Base-by-base conservation (phyloP, 2,888 invertebrate species). In the Sepioteuthis lessoniana region DNA sequence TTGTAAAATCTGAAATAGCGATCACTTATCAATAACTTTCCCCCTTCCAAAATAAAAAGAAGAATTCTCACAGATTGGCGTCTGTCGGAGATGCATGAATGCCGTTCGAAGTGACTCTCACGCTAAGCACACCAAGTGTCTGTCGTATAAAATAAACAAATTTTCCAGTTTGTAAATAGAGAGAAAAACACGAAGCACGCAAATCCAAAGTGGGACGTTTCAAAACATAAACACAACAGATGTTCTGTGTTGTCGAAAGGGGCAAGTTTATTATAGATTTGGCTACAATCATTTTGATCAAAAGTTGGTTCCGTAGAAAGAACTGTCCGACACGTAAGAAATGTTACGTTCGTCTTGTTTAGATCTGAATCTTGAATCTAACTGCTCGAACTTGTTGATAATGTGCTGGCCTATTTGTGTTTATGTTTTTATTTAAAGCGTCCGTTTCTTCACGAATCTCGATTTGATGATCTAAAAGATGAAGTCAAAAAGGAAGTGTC, bases 261-360 rank as follows among this genome's bases (percentile, higher is more conserved):
- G n/a, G n/a, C 13, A 76, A 76, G 76, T 76, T 76, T 76, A 76
- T 76, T 76, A 76, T 76, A 76, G n/a, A 76, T 76, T 76, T 76
- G 3, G 76, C 3, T 76, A 35, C n/a, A 76, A 76, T 76, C 76
- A 76, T 4, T 35, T 76, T 76, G n/a, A 76, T 76, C 76, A 35
- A n/a, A n/a, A 76, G 31, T 76, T 76, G 19, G 76, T 35, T 76
- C 35, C 76, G 76, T 76, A 76, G 35, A 76, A 76, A 35, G 19
- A 4, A 35, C 19, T 35, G 35, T 5, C 35, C n/a, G 76, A n/a
- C 76, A 76, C n/a, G 35, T 3, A 13, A 76, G n/a, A 55, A 25
- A n/a, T 76, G 35, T n/a, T 76, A 35, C n/a, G 35, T n/a, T n/a
- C n/a, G 16, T 76, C 35, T 28, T 76, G 76, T 76, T 76, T 76